Conservation (phyloP, 2,113 vertebrate species). For the Bagarius yarrelli region DNA sequence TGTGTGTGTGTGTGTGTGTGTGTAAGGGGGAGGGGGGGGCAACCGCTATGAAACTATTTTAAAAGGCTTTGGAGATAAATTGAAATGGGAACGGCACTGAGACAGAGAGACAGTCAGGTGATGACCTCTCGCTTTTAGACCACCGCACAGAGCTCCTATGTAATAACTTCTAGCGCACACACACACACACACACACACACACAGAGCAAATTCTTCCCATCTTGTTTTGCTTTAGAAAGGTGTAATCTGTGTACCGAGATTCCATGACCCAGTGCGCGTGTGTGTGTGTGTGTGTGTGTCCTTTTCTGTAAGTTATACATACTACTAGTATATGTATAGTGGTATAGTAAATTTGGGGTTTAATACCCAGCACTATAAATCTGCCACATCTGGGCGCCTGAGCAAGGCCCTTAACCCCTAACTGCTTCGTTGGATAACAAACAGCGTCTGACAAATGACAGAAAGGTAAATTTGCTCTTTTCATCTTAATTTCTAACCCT, state of each 20-base stretch:
- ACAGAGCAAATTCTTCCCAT: not conserved
- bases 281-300: conserved; percentile 4
- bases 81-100: not conserved
- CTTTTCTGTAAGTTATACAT: too few species aligned
- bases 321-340: too few species aligned
- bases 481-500: too few species aligned
- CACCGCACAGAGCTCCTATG: not conserved
- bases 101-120: conserved; percentile 2
- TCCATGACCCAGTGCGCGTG: not conserved
- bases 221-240: conserved; percentile 32
- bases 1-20: not conserved
- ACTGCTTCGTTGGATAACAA: too few species aligned
- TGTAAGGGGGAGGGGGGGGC: not conserved
- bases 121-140: not conserved
- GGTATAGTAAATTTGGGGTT: too few species aligned
- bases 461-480: too few species aligned
- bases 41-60: conserved; percentile 12
- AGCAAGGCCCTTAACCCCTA: too few species aligned
- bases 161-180: conserved; percentile 8
- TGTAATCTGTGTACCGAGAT: conserved; percentile 14
- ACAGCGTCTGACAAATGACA: too few species aligned
- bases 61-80: not conserved
- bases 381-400: too few species aligned
- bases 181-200: conserved; percentile 21
- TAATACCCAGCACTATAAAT: too few species aligned